A percentile compares a stretch with the other conserved stretches of the same genome.
phyloP scores from a whole-genome alignment of 1,140 invertebrate genomes.

The Platyscapa corneri region DNA sequence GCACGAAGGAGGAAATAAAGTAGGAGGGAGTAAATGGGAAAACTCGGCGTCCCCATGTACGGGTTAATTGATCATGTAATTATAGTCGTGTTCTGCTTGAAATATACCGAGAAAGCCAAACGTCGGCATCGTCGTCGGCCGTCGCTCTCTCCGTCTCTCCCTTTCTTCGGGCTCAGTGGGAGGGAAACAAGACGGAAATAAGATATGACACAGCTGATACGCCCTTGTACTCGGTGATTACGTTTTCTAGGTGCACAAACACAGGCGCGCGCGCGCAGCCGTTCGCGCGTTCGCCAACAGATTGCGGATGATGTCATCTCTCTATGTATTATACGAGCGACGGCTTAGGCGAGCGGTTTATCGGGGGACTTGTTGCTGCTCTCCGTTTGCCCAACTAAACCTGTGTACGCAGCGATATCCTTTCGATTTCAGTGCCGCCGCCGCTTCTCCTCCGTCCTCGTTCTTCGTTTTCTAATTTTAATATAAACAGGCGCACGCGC shows the following conservation, averaged over 20 bases:
- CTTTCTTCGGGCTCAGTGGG: conserved; percentile 29
- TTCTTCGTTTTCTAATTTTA: not conserved
- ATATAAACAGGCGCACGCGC: no score
- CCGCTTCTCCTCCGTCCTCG: no score
- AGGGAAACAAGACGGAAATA: conserved; percentile 69
- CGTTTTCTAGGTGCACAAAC: conserved; percentile 64
- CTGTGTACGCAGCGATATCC: not conserved
- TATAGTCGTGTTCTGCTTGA: conserved; percentile 14
- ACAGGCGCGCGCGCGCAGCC: not conserved
- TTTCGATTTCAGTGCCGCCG: conserved; percentile 19
- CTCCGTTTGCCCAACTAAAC: no score
- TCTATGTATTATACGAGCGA: conserved; percentile 56
- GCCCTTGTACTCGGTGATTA: conserved; percentile 67
- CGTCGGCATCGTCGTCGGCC: not conserved
- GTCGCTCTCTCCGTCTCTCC: conserved; percentile 36
- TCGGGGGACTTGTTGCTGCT: conserved; percentile 12
- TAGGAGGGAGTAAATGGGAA: conserved; percentile 9
- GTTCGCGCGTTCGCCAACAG: conserved; percentile 40
- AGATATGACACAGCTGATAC: conserved; percentile 73
- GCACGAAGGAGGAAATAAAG: not conserved
- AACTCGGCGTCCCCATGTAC: conserved; percentile 5
- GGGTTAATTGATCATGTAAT: conserved; percentile 46
- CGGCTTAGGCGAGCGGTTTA: not conserved
- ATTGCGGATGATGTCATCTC: conserved; percentile 70
- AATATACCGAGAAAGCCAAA: conserved; percentile 1